phyloP scores from a whole-genome alignment of 1,140 invertebrate species.

The Tetragonula clypearis region DNA sequence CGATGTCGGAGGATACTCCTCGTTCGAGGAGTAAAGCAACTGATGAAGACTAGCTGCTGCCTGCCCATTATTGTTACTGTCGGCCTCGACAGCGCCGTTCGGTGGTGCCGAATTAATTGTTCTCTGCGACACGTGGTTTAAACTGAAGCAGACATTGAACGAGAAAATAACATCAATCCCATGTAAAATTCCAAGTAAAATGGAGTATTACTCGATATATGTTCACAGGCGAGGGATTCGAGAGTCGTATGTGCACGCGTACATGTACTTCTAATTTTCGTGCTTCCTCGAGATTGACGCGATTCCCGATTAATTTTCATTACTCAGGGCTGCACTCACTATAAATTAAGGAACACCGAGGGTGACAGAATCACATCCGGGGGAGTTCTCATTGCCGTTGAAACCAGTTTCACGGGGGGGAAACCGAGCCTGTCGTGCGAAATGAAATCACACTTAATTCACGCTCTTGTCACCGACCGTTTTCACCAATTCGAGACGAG shows the following conservation, averaged over 20 bases:
- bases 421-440: not conserved
- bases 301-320: slow-evolving; percentile 10
- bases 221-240: not conserved
- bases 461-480: not conserved
- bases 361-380: slow-evolving; percentile 57
- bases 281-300: not conserved
- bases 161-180: slow-evolving; percentile 1
- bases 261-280: not conserved
- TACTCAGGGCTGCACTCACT: slow-evolving; percentile 59
- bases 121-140: slow-evolving; percentile 77
- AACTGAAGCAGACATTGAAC: slow-evolving; percentile 68
- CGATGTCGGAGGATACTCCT: slow-evolving; percentile 77
- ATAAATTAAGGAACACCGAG: slow-evolving; percentile 65
- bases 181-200: not conserved
- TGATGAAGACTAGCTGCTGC: slow-evolving; percentile 75
- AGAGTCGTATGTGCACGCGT: too few species aligned
- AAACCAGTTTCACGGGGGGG: not conserved
- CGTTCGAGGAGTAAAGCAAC: slow-evolving; percentile 75
- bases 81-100: slow-evolving; percentile 69
- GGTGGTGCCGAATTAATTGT: slow-evolving; percentile 63
- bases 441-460: not conserved
- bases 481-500: not conserved
- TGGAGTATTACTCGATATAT: too few species aligned
- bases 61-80: slow-evolving; percentile 74
- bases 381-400: slow-evolving; percentile 50